A percentile compares a stretch with the other conserved stretches of the same genome.
Conservation (phyloP, 2,113 vertebrate genomes). For the Urocolius indicus region DNA sequence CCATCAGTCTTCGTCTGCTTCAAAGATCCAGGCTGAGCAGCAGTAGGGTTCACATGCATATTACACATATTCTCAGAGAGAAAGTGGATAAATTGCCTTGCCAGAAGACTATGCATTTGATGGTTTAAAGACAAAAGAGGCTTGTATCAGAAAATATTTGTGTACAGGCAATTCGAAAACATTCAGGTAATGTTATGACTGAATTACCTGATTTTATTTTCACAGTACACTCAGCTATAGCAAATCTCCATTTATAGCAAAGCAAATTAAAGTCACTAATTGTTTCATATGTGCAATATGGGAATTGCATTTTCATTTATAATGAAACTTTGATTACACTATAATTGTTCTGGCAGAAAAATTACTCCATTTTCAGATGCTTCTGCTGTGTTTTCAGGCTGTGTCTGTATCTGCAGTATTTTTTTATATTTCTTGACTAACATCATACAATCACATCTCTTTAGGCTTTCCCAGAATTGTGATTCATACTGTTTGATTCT, state of each 20-base stretch:
- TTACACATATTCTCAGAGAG: not conserved
- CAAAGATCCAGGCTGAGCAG: not conserved
- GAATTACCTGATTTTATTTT: not conserved
- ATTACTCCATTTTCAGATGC: constrained; percentile 12
- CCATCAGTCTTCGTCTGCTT: not conserved
- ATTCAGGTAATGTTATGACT: not conserved
- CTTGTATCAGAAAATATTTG: not conserved
- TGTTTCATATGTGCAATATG: constrained; percentile 60
- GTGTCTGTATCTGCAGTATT: not conserved
- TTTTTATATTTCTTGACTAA: constrained; percentile 36
- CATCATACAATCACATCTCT: not conserved
- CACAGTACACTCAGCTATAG: not conserved
- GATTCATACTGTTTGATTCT: constrained; percentile 16
- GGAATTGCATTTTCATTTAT: constrained; percentile 65
- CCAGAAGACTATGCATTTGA: not conserved
- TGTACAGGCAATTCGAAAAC: not conserved
- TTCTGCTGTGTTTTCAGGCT: constrained; percentile 52
- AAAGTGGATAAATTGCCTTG: not conserved
- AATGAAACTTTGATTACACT: constrained; percentile 59
- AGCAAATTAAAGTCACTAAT: constrained; percentile 59
- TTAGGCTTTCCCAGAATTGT: constrained; percentile 25
- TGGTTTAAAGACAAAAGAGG: not conserved
- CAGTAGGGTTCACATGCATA: accelerated
- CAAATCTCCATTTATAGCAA: not conserved
- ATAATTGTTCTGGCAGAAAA: constrained; percentile 54